phyloP scores from a whole-genome alignment of 2,888 invertebrate species.

The Quadroppia sp. region DNA sequence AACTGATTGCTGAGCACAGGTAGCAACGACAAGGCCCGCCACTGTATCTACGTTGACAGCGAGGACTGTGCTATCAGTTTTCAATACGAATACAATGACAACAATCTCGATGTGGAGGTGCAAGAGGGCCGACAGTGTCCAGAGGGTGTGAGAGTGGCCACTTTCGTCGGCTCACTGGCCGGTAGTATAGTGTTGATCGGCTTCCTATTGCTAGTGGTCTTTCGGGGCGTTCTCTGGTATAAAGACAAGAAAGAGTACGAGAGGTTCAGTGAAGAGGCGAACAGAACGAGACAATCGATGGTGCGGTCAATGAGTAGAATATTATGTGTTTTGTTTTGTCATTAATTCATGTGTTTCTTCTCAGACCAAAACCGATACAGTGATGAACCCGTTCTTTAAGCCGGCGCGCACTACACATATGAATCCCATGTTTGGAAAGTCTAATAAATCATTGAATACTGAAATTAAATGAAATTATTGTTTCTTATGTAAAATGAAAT shows the following conservation, averaged over 20 bases:
- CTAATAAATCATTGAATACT: too few species aligned
- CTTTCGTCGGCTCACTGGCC: constrained; percentile 90
- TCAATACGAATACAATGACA: constrained; percentile 61
- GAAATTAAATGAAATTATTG: too few species aligned
- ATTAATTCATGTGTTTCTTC: not conserved
- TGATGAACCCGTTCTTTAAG: not conserved
- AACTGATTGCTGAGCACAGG: constrained; percentile 53
- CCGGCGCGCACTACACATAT: not conserved
- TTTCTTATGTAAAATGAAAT: too few species aligned
- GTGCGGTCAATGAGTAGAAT: too few species aligned
- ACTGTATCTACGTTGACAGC: constrained; percentile 71
- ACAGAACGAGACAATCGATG: too few species aligned
- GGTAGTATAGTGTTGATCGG: constrained; percentile 88
- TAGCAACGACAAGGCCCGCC: constrained; percentile 64
- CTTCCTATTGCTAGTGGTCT: constrained; percentile 80
- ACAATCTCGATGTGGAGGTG: constrained; percentile 52
- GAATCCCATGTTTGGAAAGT: constrained; percentile 29
- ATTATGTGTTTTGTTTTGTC: too few species aligned
- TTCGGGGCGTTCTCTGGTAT: constrained; percentile 84
- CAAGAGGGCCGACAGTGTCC: constrained; percentile 58
- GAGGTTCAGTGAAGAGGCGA: constrained; percentile 86
- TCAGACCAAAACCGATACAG: not conserved
- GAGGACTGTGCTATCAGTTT: constrained; percentile 82
- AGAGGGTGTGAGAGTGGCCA: constrained; percentile 57
- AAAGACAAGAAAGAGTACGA: constrained; percentile 96